These are phyloP conservation scores for Synergus gifuensis DNA, from an alignment of 2,888 invertebrate species.

Conservation along the genomic window DNA sequence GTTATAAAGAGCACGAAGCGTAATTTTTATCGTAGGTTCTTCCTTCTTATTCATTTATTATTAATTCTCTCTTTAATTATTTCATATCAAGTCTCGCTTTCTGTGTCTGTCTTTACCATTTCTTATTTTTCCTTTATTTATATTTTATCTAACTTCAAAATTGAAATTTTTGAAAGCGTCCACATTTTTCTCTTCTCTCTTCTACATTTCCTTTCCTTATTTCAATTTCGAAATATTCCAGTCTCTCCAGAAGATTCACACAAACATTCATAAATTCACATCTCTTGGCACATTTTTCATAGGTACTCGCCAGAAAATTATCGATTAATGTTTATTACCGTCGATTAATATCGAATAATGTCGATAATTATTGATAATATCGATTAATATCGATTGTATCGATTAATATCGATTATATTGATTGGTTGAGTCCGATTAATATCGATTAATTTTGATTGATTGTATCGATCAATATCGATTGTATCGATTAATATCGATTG, in stretches of 20 bases:
- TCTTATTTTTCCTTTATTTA: neutral
- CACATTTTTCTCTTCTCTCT: neutral
- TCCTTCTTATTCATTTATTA: slow-evolving; percentile 47
- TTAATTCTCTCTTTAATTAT: slow-evolving; percentile 47
- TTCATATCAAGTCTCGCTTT: slow-evolving; percentile 25
- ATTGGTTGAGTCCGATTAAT: too few relatives aligned
- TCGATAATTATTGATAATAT: too few relatives aligned
- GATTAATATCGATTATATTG: too few relatives aligned
- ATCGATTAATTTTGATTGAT: too few relatives aligned
- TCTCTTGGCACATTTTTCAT: slow-evolving; percentile 34
- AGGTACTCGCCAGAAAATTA: too few relatives aligned
- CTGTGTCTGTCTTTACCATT: neutral
- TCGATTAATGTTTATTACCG: too few relatives aligned
- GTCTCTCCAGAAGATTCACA: neutral
- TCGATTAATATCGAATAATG: too few relatives aligned
- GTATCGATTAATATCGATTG: too few relatives aligned
- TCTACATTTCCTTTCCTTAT: neutral
- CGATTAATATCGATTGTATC: too few relatives aligned
- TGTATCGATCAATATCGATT: too few relatives aligned
- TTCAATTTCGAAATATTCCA: neutral
- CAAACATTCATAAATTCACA: slow-evolving; percentile 7
- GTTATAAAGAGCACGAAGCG: slow-evolving; percentile 25
- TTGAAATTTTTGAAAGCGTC: neutral
- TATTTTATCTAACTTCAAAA: neutral
- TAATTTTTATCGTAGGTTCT: slow-evolving; percentile 37